Evolutionary conservation across 2,113 vertebrate species (phyloP).

Genomic region (Phaetusa simplex): DNA sequence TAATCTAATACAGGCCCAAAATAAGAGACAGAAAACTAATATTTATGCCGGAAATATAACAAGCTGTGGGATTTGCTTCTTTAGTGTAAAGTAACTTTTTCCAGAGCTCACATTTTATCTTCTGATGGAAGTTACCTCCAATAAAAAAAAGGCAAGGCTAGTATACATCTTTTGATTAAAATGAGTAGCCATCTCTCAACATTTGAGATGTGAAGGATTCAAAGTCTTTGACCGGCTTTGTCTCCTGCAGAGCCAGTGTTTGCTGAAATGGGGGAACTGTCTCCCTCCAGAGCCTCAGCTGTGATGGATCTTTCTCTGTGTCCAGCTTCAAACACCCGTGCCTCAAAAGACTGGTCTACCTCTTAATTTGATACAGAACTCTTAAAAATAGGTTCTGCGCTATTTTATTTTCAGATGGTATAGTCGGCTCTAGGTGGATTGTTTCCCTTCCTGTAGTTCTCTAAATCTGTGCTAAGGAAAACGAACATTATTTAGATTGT

Average conservation of each 20-base stretch:
- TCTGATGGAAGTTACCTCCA: not conserved
- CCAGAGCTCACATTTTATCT: not conserved
- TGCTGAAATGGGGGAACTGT: not conserved
- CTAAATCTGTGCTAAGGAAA: not conserved
- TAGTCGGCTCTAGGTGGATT: not conserved
- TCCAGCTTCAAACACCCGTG: not conserved
- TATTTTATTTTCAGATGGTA: not conserved
- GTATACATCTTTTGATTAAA: not conserved
- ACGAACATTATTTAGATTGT: accelerated
- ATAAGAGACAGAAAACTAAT: conserved; percentile 9
- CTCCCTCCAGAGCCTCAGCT: not conserved
- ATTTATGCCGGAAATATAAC: not conserved
- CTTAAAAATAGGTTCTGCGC: not conserved
- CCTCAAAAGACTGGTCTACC: not conserved
- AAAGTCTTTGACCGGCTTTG: not conserved
- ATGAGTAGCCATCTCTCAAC: not conserved
- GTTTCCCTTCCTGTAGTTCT: not conserved
- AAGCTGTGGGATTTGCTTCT: not conserved
- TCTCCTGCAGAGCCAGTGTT: not conserved
- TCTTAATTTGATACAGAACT: not conserved
- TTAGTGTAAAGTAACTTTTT: not conserved
- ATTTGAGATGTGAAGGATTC: not conserved
- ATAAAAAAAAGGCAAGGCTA: not conserved
- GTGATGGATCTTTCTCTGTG: not conserved
- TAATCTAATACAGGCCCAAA: conserved; percentile 38